Evolutionary conservation across 1,140 invertebrate genomes (phyloP), one percentile per base, ranked within the genome.

Genomic region (Palaemon carinicauda): DNA sequence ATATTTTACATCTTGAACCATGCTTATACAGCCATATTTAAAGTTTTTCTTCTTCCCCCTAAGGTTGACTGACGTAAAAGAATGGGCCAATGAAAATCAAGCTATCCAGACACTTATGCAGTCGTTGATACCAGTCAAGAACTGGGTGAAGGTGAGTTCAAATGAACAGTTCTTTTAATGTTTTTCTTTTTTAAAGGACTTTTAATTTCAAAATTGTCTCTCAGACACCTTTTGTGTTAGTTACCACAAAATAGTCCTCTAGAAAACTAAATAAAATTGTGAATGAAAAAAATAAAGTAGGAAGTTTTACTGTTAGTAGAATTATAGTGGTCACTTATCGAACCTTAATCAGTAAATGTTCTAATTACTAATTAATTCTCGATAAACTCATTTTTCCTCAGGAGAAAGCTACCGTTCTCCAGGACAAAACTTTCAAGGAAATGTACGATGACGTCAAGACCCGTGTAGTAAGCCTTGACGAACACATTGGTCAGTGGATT

Each of bases 381-480:
- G n/a, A n/a, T n/a, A n/a, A n/a, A n/a, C n/a, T n/a, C n/a, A n/a
- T 19, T 65, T 71, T n/a, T 19, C 52, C 53, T 19, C 74, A 85
- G 82, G 82, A 85, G 0, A 85, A 69, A 10, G 82, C 82, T 15
- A 19, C 41, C 74, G 50, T 27, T 41, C 21, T 85, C 53, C 50
- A 79, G 41, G 82, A 85, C 56, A 78, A 79, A 60, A 85, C 52
- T 12, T 85, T 85, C 50, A 52, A 50, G 12, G 82, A 85, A 17
- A 65, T 85, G 82, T 85, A 79, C 75, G 75, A 85, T 1, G 77
- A 71, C 56, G 82, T 85, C 7, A 85, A 85, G 75, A 19, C 24
- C 1, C 33, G 74, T 14, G 75, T 85, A 17, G 24, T 15, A 3
- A 17, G 52, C 21, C 14, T 85, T 33, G 82, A 85, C 33, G 27